Conservation (phyloP, 2,888 invertebrate species). For the Tubiluchus corallicola region DNA sequence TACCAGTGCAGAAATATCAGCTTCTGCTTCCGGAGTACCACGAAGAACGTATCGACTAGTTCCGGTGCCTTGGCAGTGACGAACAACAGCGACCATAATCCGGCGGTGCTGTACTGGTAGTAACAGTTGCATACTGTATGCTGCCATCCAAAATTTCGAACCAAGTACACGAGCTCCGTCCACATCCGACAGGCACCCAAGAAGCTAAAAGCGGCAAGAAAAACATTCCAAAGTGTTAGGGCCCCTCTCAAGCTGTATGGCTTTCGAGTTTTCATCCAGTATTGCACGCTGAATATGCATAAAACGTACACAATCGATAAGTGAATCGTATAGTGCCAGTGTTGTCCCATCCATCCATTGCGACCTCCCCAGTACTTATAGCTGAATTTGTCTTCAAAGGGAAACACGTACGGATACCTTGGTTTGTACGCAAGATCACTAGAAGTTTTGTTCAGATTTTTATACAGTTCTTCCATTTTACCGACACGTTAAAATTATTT, state of each 20-base stretch:
- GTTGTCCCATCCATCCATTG: slow-evolving; percentile 81
- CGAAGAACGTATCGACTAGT: slow-evolving; percentile 68
- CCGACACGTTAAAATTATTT: no score
- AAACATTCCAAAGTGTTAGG: slow-evolving; percentile 31
- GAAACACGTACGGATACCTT: slow-evolving; percentile 82
- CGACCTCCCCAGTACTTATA: slow-evolving; percentile 68
- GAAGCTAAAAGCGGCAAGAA: slow-evolving; percentile 32
- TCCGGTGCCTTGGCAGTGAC: slow-evolving; percentile 20
- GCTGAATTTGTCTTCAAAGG: slow-evolving; percentile 86
- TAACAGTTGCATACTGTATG: slow-evolving; percentile 73
- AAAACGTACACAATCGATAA: slow-evolving; percentile 34
- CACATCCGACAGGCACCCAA: slow-evolving; percentile 28
- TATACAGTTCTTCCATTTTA: no score
- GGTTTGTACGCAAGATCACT: no score
- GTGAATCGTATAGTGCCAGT: no score
- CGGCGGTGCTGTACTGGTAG: slow-evolving; percentile 18
- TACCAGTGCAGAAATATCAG: slow-evolving; percentile 91
- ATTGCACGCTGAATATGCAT: slow-evolving; percentile 27
- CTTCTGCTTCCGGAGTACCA: slow-evolving; percentile 70
- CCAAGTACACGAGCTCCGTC: slow-evolving; percentile 35
- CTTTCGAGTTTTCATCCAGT: slow-evolving; percentile 28
- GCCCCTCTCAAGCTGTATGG: slow-evolving; percentile 27
- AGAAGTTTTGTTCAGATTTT: no score
- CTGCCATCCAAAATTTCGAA: slow-evolving; percentile 73
- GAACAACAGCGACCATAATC: slow-evolving; percentile 23